A percentile compares a stretch with the other conserved stretches of the same genome.
These are phyloP conservation scores for Falco peregrinus DNA, from an alignment of 2,797 vertebrate species.

Conservation along the genomic window DNA sequence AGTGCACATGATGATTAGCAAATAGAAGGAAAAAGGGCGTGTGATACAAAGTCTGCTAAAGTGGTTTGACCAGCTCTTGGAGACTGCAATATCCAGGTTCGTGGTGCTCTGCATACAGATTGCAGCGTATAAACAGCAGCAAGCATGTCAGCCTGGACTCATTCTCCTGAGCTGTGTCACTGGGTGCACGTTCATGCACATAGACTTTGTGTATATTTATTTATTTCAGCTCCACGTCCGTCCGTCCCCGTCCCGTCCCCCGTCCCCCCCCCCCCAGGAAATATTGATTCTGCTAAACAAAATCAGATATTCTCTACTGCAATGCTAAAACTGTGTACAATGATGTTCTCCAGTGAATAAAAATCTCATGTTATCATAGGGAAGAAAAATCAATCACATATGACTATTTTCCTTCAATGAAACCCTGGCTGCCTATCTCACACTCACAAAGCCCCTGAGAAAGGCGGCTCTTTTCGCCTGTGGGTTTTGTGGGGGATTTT, in stretches of 20 bases:
- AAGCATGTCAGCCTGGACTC: not conserved
- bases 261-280: not conserved
- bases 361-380: conserved; percentile 1
- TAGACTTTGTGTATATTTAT: not conserved
- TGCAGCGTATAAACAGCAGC: not conserved
- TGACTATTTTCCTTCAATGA: not conserved
- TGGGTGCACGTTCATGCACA: not conserved
- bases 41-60: no score
- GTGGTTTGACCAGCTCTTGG: not conserved
- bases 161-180: not conserved
- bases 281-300: conserved; percentile 4
- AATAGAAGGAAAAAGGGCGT: not conserved
- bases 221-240: no score
- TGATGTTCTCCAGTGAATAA: not conserved
- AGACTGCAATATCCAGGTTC: not conserved
- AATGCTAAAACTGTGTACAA: not conserved
- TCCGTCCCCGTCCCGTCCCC: no score
- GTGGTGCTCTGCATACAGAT: not conserved
- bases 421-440: not conserved
- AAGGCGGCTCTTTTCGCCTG: not conserved
- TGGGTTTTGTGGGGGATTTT: not conserved
- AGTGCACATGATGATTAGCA: not conserved
- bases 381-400: conserved; percentile 47
- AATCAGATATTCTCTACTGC: not conserved
- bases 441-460: not conserved